Percentiles rank a stretch among this genome's conserved stretches.
Evolutionary conservation across 2,888 invertebrate genomes (phyloP).

Genomic region (Gari tellinella): DNA sequence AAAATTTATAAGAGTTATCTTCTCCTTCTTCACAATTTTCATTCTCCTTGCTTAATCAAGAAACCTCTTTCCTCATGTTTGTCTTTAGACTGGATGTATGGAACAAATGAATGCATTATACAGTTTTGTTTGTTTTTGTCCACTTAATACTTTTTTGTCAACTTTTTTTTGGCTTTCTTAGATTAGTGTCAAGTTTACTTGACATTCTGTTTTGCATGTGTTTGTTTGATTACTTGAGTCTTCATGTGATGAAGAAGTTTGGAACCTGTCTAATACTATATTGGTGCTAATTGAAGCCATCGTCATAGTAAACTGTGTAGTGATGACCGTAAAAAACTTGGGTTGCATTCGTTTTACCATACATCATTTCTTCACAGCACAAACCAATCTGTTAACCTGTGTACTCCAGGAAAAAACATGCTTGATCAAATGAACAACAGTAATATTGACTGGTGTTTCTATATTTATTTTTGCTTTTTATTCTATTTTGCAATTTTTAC

Average conservation of each 20-base stretch:
- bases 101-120: slow-evolving; percentile 67
- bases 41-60: neutral
- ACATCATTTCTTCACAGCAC: slow-evolving; percentile 27
- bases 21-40: slow-evolving; percentile 2
- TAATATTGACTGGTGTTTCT: too few species aligned
- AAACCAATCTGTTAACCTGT: neutral
- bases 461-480: too few species aligned
- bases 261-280: too few species aligned
- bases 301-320: too few species aligned
- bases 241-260: too few species aligned
- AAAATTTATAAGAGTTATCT: neutral
- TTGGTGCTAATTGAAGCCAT: too few species aligned
- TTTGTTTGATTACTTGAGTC: neutral
- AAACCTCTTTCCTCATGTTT: too few species aligned
- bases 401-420: too few species aligned
- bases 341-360: slow-evolving; percentile 58
- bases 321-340: neutral
- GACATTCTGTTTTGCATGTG: slow-evolving; percentile 21
- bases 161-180: slow-evolving; percentile 50
- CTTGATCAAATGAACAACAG: too few species aligned
- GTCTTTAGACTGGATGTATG: slow-evolving; percentile 65
- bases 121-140: slow-evolving; percentile 53
- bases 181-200: slow-evolving; percentile 38
- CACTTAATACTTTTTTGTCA: slow-evolving; percentile 27
- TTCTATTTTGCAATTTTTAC: too few species aligned